Conservation (phyloP, 2,888 invertebrate species). For the Sthenelais limicola region DNA sequence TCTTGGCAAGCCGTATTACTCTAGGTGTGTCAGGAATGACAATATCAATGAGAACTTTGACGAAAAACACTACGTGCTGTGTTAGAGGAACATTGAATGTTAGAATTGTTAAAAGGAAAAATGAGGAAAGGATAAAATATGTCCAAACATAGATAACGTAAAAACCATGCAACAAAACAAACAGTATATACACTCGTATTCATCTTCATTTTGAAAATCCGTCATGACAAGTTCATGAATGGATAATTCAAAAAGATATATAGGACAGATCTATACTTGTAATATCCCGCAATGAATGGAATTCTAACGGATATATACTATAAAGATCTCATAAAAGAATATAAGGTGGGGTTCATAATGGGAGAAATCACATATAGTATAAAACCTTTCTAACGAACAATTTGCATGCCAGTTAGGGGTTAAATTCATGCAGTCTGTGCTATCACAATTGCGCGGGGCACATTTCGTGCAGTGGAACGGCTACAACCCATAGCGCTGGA, state of each 20-base stretch:
- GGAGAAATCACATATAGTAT: not conserved
- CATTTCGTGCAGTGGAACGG: too few relatives aligned
- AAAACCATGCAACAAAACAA: not conserved
- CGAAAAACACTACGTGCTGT: slow-evolving; percentile 76
- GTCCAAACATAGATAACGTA: not conserved
- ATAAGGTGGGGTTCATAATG: not conserved
- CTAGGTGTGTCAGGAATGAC: slow-evolving; percentile 75
- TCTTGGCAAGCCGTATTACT: slow-evolving; percentile 55
- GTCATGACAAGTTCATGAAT: too few relatives aligned
- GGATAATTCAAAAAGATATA: not conserved
- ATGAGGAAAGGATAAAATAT: not conserved
- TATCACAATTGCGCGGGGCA: too few relatives aligned
- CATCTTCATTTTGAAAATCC: too few relatives aligned
- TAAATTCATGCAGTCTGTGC: too few relatives aligned
- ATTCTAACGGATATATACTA: not conserved
- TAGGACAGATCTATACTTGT: not conserved
- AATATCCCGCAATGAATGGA: too few relatives aligned
- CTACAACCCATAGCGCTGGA: too few relatives aligned
- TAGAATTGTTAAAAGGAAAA: not conserved
- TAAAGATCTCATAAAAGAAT: not conserved
- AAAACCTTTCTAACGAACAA: not conserved
- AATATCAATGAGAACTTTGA: slow-evolving; percentile 75
- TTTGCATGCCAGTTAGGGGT: not conserved
- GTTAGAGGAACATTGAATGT: slow-evolving; percentile 3
- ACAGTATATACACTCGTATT: too few relatives aligned